Percentiles rank a stretch among this genome's conserved stretches.
These are phyloP conservation scores for Trinorchestia longiramus DNA, from an alignment of 1,140 invertebrate genomes.

Conservation along the genomic window DNA sequence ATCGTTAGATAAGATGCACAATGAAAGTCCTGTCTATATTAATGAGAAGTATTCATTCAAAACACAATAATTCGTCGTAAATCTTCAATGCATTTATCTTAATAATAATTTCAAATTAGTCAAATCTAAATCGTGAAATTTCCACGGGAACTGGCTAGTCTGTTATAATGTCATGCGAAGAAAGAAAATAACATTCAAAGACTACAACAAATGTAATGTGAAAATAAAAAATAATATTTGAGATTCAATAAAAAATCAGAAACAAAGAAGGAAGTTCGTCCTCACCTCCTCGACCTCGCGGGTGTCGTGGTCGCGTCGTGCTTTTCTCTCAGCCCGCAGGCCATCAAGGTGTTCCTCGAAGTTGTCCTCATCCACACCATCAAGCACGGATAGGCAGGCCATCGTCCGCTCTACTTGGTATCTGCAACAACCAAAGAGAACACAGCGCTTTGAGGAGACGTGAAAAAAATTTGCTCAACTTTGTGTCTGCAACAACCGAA, in stretches of 20 bases:
- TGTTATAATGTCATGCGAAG: too few species aligned
- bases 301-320: not conserved
- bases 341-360: conserved; percentile 6
- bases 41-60: too few species aligned
- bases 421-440: not conserved
- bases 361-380: conserved; percentile 31
- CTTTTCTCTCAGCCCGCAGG: not conserved
- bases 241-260: not conserved
- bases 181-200: not conserved
- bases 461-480: not conserved
- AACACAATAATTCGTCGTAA: too few species aligned
- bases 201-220: not conserved
- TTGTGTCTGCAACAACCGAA: too few species aligned
- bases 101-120: too few species aligned
- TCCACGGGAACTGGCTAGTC: too few species aligned
- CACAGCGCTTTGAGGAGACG: not conserved
- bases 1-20: too few species aligned
- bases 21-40: too few species aligned
- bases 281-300: not conserved
- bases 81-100: too few species aligned
- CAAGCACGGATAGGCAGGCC: not conserved
- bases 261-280: not conserved
- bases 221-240: not conserved
- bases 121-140: too few species aligned
- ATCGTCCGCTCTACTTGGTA: conserved; percentile 49